Base-by-base conservation (phyloP, 2,797 vertebrate genomes). In the Pogoniulus pusillus region DNA sequence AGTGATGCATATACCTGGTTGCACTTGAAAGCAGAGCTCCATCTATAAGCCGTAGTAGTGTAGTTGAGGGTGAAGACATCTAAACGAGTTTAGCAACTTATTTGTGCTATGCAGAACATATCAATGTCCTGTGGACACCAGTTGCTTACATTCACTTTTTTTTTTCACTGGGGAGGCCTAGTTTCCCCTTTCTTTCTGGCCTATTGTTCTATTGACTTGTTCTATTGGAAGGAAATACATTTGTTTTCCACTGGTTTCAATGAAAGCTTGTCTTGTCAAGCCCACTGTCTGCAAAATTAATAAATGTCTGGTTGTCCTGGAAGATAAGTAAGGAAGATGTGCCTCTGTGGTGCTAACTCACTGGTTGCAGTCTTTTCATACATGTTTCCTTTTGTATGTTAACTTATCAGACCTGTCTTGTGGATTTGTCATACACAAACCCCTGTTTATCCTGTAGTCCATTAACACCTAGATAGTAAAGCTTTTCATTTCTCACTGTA, bases 1-100 rank as follows among this genome's bases (percentile, higher is more conserved):
- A 7, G 9, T 58, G 47, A 0, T 4, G 18, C 34, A 7, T 24
- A 29, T 5, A 15, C 27, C 22, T 7, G 5, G 14, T 35, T 68
- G n/a, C 29, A n/a, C 9, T 29, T 65, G 53, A 58, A 90, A 82
- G 83, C 45, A 37, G 60, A 82, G 57, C 16, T 82, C 34, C 9
- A 34, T 27, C 75, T 41, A 13, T 35, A 59, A 51, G 24, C 29
- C 9, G 0, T 4, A 41, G 18, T 2, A 37, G 22, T 29, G 10
- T 17, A 11, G 19, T 4, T 70, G 18, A 68, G 37, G 45, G 12
- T 9, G 47, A 90, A 73, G 19, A 35, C 1, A 3, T 65, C 24
- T 19, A 17, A 20, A 41, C 58, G 7, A 68, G 16, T 83, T 81
- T 16, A 76, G 77, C 12, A 43, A 16, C 39, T 85, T 58, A 22